A percentile compares a stretch with the other conserved stretches of the same genome.
phyloP scores from a whole-genome alignment of 37 sponge, comb jelly and placozoan species.

The Lycopodina hypogea region DNA sequence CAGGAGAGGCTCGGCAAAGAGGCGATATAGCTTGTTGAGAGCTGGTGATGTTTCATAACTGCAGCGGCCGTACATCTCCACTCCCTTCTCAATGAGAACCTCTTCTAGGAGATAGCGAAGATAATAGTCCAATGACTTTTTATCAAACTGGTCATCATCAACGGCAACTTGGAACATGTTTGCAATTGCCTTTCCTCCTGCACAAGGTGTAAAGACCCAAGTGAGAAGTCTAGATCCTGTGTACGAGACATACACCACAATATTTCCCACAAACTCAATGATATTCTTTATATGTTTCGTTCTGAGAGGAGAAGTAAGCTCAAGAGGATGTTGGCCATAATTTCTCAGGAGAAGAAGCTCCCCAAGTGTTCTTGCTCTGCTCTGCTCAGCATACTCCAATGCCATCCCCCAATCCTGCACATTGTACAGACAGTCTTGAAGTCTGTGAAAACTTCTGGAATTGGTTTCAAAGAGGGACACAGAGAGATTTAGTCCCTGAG shows the following conservation, averaged over 20 bases:
- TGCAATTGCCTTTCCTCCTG: background rate
- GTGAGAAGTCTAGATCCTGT: conserved; percentile 51
- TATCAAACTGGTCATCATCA: conserved; percentile 52
- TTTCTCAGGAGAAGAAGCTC: conserved; percentile 64
- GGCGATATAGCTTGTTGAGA: conserved; percentile 19
- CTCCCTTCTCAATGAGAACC: conserved; percentile 20
- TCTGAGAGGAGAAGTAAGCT: conserved; percentile 41
- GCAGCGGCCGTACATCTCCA: conserved; percentile 45
- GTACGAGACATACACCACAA: conserved; percentile 55
- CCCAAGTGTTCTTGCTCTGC: conserved; percentile 62
- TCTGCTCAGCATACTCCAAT: conserved; percentile 65
- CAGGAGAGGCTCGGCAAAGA: conserved; percentile 43
- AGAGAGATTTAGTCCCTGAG: conserved; percentile 49
- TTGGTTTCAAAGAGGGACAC: conserved; percentile 71
- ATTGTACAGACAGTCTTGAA: conserved; percentile 55
- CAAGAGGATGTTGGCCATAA: background rate
- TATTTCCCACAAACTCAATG: background rate
- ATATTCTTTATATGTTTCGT: conserved; percentile 31
- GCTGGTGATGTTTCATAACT: conserved; percentile 10
- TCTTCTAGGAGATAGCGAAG: conserved; percentile 37
- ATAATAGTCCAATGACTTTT: conserved; percentile 50
- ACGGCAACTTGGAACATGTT: conserved; percentile 47
- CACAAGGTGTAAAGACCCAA: conserved; percentile 48
- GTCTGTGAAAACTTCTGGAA: conserved; percentile 57
- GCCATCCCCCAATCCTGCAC: conserved; percentile 43